Evolutionary conservation across 2,888 invertebrate genomes (phyloP).

Genomic region (Coecobrya sp.): DNA sequence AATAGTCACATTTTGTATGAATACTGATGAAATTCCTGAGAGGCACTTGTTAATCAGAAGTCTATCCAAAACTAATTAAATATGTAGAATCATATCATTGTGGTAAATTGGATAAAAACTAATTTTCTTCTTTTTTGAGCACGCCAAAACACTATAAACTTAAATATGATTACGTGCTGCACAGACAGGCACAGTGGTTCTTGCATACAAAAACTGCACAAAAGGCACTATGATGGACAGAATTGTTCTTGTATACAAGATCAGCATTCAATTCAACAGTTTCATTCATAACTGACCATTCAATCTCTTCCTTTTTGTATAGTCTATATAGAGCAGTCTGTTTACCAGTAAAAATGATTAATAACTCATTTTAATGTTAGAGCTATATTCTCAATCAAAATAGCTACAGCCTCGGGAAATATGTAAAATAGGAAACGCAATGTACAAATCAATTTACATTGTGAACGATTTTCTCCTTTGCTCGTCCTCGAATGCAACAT

Average conservation of each 20-base stretch:
- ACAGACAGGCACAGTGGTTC: too few species aligned
- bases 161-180: neutral
- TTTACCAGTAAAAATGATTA: neutral
- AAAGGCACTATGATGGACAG: neutral
- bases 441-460: constrained; percentile 15
- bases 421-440: neutral
- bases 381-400: neutral
- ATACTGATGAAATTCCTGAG: constrained; percentile 35
- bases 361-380: neutral
- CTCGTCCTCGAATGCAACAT: constrained; percentile 4
- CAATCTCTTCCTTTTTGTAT: neutral
- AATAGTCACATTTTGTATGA: neutral
- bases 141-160: neutral
- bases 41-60: neutral
- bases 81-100: neutral
- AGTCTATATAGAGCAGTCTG: neutral
- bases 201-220: neutral
- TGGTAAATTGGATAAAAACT: neutral
- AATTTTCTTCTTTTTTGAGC: neutral
- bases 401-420: neutral
- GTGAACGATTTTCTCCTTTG: constrained; percentile 35
- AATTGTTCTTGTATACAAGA: neutral
- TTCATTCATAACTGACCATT: neutral
- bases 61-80: constrained; percentile 15
- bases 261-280: neutral